Evolutionary conservation across 2,888 invertebrate genomes (phyloP).

Genomic region (Trileptium ribeirensis): DNA sequence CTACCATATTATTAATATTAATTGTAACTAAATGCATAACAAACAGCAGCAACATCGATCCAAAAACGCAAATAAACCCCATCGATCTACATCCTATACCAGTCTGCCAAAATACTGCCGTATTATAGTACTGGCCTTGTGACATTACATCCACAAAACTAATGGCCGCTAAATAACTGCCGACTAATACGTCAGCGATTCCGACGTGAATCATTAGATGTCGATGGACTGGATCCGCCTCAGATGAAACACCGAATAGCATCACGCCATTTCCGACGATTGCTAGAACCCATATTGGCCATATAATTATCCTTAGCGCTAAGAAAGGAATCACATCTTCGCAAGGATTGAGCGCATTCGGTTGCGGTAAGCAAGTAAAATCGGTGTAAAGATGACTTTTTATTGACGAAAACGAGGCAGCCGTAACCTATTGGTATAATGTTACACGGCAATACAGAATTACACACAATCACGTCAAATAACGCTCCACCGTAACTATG

Average conservation of each 20-base stretch:
- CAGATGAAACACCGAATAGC: not conserved
- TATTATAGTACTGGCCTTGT: conserved; percentile 86
- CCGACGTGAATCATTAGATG: conserved; percentile 94
- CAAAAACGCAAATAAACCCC: conserved; percentile 84
- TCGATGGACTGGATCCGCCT: conserved; percentile 77
- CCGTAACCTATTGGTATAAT: too few species aligned
- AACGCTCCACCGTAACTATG: too few species aligned
- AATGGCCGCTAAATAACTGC: conserved; percentile 77
- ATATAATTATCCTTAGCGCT: conserved; percentile 85
- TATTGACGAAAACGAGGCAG: too few species aligned
- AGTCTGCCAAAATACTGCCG: conserved; percentile 94
- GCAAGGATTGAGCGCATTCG: conserved; percentile 76
- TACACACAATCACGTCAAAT: too few species aligned
- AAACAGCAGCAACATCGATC: conserved; percentile 84
- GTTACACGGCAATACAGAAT: too few species aligned
- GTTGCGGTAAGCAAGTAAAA: too few species aligned
- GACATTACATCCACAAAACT: conserved; percentile 93
- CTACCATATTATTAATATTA: too few species aligned
- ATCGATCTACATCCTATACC: conserved; percentile 59
- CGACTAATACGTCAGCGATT: conserved; percentile 94
- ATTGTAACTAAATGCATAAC: conserved; percentile 90
- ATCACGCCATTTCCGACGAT: conserved; percentile 64
- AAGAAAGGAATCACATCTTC: conserved; percentile 79
- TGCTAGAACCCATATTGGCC: conserved; percentile 90
- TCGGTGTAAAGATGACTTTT: too few species aligned